Base-by-base conservation (phyloP, 2,113 vertebrate genomes). In the Dipodomys spectabilis region DNA sequence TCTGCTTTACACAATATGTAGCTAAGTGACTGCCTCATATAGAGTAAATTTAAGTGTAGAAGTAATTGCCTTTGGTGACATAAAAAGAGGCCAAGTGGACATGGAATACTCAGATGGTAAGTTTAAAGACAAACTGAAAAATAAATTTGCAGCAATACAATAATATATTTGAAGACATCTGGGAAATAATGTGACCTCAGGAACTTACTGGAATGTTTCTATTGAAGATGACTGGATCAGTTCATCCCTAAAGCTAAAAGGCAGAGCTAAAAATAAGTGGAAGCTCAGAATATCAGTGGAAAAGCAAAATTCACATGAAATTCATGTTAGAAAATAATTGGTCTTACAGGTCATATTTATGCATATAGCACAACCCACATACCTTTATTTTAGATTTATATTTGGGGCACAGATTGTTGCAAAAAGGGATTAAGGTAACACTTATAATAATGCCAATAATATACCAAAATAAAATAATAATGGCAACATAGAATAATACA, bases 221-320 rank as follows among this genome's bases (percentile, higher is more conserved):
- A 77, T 67, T 0, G 3, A 93, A 93, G 81, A 92, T 88, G 84
- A 93, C 90, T 90, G 88, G 74, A 90, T 91, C 53, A 30, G 79
- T 90, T 93, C 86, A 86, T 93, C 91, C 96, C 92, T 96, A 95
- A 88, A 97, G 93, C 84, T 95, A 93, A 93, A 95, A 94, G 81
- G 69, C 94, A 79, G 45, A 94, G 83, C 65, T 88, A 74, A 90
- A 94, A 95, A 94, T 94, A 95, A 77, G 86, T 27, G 27, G 49
- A 80, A 88, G 81, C 82, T 85, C 81, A 80, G 49, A 95, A 87
- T 91, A 74, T 95, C 91, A 91, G 84, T 69, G 87, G n/a, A 73
- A 93, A 80, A 91, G 81, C 62, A 94, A 87, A 95, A n/a, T 74
- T 96, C 94, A 93, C 71, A 72, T 77, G 85, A 95, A 93, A 94